Evolutionary conservation across 2,797 vertebrate genomes (phyloP), one percentile per base, ranked within the genome.

Genomic region (Florisuga fusca): DNA sequence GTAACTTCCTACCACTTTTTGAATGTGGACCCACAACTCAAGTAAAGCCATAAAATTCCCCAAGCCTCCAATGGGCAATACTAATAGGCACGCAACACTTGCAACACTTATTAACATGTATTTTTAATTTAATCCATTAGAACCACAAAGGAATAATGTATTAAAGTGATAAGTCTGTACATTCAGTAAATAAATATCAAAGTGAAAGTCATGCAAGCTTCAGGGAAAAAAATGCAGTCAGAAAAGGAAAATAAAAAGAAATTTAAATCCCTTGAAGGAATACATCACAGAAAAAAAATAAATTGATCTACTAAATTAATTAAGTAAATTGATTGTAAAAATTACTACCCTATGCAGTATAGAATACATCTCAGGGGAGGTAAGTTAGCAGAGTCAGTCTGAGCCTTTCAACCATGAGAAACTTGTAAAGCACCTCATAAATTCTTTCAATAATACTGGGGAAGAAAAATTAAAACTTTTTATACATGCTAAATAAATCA

Each of bases 261-360:
- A 78, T 96, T 93, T 97, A 96, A 97, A 96, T 90, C 93, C 91
- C 90, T 97, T 97, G 95, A 95, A 94, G 94, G 93, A 93, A 96
- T 94, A 92, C 93, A 97, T 96, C 95, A 97, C 91, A 95, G 84
- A 94, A 96, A 97, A 96, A 96, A 97, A 97, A 97, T 93, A 97
- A 97, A 96, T 85, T 97, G 95, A 97, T 95, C 89, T 95, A 96
- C 95, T 96, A 97, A 97, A 97, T 97, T 96, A 97, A 97, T 96
- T 96, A 96, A 96, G 92, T 81, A 97, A 97, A 97, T 97, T 93
- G 95, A 96, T 93, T 97, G 92, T 87, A 96, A 97, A 97, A 96
- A 96, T 93, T 96, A 97, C 92, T 95, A 76, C 89, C 57, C 84
- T 90, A 61, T 84, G 91, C 92, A 96, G 68, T 83, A 97, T 63